phyloP scores from a whole-genome alignment of 2,888 invertebrate genomes.

The Catotricha subobsoleta region DNA sequence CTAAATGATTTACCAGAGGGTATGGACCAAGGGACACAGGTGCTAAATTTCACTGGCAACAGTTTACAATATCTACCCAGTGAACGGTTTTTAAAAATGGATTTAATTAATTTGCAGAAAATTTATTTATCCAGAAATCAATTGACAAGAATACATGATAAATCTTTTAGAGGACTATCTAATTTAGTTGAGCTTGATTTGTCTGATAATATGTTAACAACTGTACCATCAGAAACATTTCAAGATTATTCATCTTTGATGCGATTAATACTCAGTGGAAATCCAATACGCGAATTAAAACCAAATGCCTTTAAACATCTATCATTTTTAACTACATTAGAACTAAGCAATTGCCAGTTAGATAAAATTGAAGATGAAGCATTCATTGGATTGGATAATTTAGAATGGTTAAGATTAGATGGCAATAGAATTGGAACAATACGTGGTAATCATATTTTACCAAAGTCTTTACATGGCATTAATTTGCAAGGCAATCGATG shows the following conservation, averaged over 20 bases:
- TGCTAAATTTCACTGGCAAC: constrained; percentile 70
- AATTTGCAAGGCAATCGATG: constrained; percentile 74
- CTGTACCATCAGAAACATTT: constrained; percentile 63
- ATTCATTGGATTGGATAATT: constrained; percentile 59
- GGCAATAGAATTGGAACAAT: constrained; percentile 62
- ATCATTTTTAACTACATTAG: constrained; percentile 57
- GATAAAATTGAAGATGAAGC: constrained; percentile 59
- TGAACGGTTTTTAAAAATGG: constrained; percentile 60
- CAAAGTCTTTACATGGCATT: constrained; percentile 60
- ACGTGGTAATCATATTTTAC: constrained; percentile 49
- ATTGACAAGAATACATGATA: constrained; percentile 56
- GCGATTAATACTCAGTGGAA: constrained; percentile 62
- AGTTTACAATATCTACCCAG: constrained; percentile 58
- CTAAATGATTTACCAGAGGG: constrained; percentile 56
- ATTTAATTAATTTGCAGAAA: constrained; percentile 70
- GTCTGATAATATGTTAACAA: constrained; percentile 58
- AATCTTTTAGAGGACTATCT: constrained; percentile 65
- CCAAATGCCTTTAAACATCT: constrained; percentile 56
- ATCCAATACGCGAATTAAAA: constrained; percentile 58
- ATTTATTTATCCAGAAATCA: constrained; percentile 65
- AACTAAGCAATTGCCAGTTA: constrained; percentile 65
- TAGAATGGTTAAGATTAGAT: constrained; percentile 71
- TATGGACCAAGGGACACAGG: constrained; percentile 70
- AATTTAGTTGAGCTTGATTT: constrained; percentile 80
- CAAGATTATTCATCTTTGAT: constrained; percentile 62